phyloP scores from a whole-genome alignment of 2,797 vertebrate genomes.

The Falco naumanni region DNA sequence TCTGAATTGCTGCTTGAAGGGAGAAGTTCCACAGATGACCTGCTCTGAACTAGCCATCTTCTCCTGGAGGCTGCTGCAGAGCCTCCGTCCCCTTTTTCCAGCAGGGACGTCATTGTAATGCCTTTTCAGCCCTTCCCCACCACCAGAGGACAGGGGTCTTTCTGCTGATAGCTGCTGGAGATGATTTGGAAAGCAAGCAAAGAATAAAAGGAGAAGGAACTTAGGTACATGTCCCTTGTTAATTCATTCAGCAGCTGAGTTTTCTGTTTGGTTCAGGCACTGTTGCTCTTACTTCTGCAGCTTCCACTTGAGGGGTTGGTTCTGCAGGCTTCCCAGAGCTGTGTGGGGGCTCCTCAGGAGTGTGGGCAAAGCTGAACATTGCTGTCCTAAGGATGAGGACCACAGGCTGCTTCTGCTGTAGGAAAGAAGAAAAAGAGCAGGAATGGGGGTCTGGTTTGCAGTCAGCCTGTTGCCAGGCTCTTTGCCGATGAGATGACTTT shows the following conservation, averaged over 20 bases:
- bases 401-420: not conserved
- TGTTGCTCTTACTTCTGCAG: not conserved
- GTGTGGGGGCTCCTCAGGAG: not conserved
- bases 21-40: not conserved
- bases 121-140: not conserved
- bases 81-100: not conserved
- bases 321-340: not conserved
- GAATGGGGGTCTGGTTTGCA: not conserved
- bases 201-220: not conserved
- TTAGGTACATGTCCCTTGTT: accelerated
- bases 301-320: not conserved
- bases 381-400: not conserved
- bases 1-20: not conserved
- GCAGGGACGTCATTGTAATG: not conserved
- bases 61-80: not conserved
- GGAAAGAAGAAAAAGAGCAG: not conserved
- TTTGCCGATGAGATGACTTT: not conserved
- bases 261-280: not conserved
- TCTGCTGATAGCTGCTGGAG: not conserved
- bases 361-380: not conserved
- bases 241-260: not conserved
- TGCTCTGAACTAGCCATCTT: not conserved
- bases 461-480: not conserved
- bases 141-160: not conserved
- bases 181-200: not conserved